Evolutionary conservation across 2,888 invertebrate species (phyloP).

Genomic region (Orthosia gracilis): DNA sequence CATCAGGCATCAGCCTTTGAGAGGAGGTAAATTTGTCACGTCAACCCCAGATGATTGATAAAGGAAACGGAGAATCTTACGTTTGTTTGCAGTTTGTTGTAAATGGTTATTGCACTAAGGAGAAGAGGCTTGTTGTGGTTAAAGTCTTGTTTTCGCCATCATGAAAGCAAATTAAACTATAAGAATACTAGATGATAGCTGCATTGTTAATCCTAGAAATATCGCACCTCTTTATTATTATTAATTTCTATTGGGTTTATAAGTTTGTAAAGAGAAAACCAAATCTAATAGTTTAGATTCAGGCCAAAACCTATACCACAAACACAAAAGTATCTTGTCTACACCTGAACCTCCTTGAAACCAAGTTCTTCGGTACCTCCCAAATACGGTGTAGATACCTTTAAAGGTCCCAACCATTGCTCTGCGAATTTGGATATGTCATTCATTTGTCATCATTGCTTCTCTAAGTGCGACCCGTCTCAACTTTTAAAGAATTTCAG

Average conservation of each 20-base stretch:
- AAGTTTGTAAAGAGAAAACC: too few relatives aligned
- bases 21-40: conserved; percentile 68
- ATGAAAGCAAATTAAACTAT: background rate
- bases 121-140: background rate
- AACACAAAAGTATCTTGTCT: too few relatives aligned
- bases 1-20: conserved; percentile 66
- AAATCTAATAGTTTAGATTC: too few relatives aligned
- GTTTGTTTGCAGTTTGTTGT: conserved; percentile 40
- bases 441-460: conserved; percentile 28
- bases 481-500: conserved; percentile 1
- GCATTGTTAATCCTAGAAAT: too few relatives aligned
- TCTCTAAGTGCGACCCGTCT: conserved; percentile 10
- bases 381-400: background rate
- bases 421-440: background rate
- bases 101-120: conserved; percentile 14
- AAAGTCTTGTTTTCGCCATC: background rate
- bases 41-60: conserved; percentile 76
- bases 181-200: too few relatives aligned
- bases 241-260: too few relatives aligned
- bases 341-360: too few relatives aligned
- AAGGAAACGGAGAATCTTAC: conserved; percentile 69
- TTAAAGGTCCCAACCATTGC: background rate
- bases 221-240: too few relatives aligned
- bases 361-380: background rate
- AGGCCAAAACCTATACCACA: too few relatives aligned